Evolutionary conservation across 2,888 invertebrate genomes (phyloP).

Genomic region (Hirtodrosophila duncani): DNA sequence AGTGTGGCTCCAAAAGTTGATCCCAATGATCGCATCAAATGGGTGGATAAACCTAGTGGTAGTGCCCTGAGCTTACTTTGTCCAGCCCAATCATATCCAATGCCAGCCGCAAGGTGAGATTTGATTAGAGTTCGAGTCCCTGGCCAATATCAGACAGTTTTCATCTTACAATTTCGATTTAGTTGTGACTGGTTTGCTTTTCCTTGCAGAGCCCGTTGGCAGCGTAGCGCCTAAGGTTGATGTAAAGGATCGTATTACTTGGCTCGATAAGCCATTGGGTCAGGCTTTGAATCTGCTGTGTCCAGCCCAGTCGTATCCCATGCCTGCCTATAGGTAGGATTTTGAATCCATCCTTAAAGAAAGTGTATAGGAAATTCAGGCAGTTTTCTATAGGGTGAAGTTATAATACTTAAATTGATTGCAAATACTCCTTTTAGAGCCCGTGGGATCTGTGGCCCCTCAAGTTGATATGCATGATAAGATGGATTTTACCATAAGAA

Average conservation of each 20-base stretch:
- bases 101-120: conserved; percentile 80
- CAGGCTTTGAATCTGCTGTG: conserved; percentile 83
- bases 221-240: conserved; percentile 84
- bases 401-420: background rate
- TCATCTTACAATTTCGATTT: too few relatives aligned
- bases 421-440: conserved; percentile 71
- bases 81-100: conserved; percentile 88
- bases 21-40: conserved; percentile 82
- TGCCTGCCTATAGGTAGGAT: conserved; percentile 80
- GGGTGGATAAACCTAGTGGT: conserved; percentile 79
- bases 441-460: conserved; percentile 80
- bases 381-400: conserved; percentile 51
- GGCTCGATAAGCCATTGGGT: conserved; percentile 79
- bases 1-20: conserved; percentile 84
- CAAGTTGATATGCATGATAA: conserved; percentile 80
- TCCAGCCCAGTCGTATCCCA: conserved; percentile 88
- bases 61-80: conserved; percentile 83
- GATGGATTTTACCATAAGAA: conserved; percentile 70
- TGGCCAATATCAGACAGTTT: conserved; percentile 41
- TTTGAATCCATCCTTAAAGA: conserved; percentile 70
- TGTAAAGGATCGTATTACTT: conserved; percentile 82
- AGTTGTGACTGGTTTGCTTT: too few relatives aligned
- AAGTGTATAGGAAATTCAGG: conserved; percentile 51
- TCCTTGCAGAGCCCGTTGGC: conserved; percentile 83
- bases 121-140: background rate